Evolutionary conservation across 2,888 invertebrate genomes (phyloP).

Genomic region (Spodoptera littoralis): DNA sequence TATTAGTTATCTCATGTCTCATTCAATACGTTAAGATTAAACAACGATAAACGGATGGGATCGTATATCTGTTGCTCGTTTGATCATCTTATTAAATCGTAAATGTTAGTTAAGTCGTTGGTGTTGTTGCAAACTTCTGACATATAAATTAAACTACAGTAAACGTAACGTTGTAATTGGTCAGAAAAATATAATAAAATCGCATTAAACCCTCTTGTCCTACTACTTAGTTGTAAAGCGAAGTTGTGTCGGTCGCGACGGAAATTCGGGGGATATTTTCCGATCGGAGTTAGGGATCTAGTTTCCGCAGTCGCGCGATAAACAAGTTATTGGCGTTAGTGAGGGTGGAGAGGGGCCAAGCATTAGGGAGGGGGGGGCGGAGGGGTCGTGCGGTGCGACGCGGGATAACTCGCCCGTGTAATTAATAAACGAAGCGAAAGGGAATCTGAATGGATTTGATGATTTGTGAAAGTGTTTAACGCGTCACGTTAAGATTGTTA

Average conservation of each 20-base stretch:
- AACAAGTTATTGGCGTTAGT: constrained; percentile 83
- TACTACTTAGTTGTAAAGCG: constrained; percentile 50
- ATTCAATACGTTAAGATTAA: constrained; percentile 31
- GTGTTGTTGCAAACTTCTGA: constrained; percentile 10
- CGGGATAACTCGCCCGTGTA: constrained; percentile 73
- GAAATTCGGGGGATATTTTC: constrained; percentile 80
- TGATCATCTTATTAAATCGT: constrained; percentile 38
- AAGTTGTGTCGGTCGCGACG: constrained; percentile 62
- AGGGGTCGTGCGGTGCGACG: constrained; percentile 39
- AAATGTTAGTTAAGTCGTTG: constrained; percentile 13
- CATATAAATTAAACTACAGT: constrained; percentile 2
- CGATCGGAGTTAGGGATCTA: constrained; percentile 80
- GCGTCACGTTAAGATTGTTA: constrained; percentile 50
- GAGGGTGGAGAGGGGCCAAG: constrained; percentile 59
- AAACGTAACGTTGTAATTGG: constrained; percentile 17
- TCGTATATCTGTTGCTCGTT: constrained; percentile 32
- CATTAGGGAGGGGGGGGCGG: constrained; percentile 28
- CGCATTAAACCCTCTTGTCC: constrained; percentile 27
- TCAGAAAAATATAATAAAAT: constrained; percentile 44
- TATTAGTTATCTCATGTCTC: constrained; percentile 39
- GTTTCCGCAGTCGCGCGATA: constrained; percentile 82
- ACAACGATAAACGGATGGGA: constrained; percentile 29
- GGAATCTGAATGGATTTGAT: constrained; percentile 75
- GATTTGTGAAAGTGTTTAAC: constrained; percentile 73
- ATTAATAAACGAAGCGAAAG: constrained; percentile 82